Evolutionary conservation across 2,888 invertebrate genomes (phyloP).

Genomic region (Barypeithes pellucidus): DNA sequence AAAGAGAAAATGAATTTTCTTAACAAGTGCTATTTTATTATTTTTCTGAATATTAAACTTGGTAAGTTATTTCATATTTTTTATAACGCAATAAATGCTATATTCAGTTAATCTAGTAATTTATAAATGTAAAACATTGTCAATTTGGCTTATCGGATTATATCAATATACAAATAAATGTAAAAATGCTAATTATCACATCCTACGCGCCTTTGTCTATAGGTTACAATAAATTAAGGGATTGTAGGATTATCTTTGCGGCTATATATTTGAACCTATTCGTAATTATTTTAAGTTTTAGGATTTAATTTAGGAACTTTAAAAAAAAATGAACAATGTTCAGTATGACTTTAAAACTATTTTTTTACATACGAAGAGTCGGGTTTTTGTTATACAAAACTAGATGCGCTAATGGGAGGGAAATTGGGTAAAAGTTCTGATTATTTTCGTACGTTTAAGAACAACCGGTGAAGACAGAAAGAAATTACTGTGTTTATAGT

Average conservation of each 20-base stretch:
- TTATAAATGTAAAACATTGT: constrained; percentile 23
- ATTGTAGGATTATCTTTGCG: not conserved
- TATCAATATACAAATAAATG: constrained; percentile 26
- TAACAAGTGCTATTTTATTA: constrained; percentile 1
- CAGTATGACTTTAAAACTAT: too few species aligned
- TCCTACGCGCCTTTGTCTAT: not conserved
- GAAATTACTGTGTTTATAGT: too few species aligned
- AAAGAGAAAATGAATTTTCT: constrained; percentile 1
- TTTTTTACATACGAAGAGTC: too few species aligned
- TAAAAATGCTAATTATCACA: constrained; percentile 22
- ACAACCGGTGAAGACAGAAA: too few species aligned
- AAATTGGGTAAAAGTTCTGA: too few species aligned
- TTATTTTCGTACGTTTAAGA: too few species aligned
- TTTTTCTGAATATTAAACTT: constrained; percentile 9
- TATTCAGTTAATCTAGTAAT: not conserved
- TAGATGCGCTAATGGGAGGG: too few species aligned
- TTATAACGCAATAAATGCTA: constrained; percentile 3
- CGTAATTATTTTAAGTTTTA: not conserved
- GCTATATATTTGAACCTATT: not conserved
- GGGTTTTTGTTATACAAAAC: too few species aligned
- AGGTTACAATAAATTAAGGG: not conserved
- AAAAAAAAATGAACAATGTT: too few species aligned
- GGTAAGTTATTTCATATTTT: constrained; percentile 11
- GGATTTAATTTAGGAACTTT: too few species aligned
- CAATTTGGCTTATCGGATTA: constrained; percentile 24